phyloP scores from a whole-genome alignment of 2,888 invertebrate species.

The Carabus problematicus region DNA sequence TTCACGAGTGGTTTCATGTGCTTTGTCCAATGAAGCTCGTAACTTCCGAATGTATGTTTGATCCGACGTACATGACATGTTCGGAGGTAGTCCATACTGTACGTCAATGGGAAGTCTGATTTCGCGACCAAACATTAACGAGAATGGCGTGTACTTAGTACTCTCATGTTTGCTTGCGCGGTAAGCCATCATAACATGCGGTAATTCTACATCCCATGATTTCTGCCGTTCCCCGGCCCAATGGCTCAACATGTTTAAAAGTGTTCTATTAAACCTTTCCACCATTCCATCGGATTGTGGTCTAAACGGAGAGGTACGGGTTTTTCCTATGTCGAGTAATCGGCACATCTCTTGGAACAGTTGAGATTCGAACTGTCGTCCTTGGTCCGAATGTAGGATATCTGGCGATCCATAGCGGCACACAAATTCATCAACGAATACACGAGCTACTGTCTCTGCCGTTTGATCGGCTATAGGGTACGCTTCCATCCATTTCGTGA shows the following conservation, averaged over 20 bases:
- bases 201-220: conserved; percentile 22
- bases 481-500: conserved; percentile 33
- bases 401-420: conserved; percentile 43
- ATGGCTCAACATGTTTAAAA: conserved; percentile 33
- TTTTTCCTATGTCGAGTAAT: conserved; percentile 44
- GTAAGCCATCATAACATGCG: conserved; percentile 29
- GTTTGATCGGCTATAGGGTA: conserved; percentile 44
- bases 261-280: conserved; percentile 45
- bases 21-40: conserved; percentile 9
- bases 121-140: conserved; percentile 27
- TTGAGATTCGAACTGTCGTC: conserved; percentile 47
- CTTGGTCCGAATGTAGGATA: conserved; percentile 46
- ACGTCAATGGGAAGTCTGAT: conserved; percentile 13
- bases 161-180: conserved; percentile 18
- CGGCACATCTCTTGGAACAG: conserved; percentile 44
- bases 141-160: conserved; percentile 24
- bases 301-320: conserved; percentile 45
- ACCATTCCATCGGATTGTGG: conserved; percentile 47
- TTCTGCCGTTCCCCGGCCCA: conserved; percentile 26
- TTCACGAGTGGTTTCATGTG: conserved; percentile 1
- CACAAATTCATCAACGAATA: conserved; percentile 45
- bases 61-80: conserved; percentile 8
- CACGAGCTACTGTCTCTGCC: conserved; percentile 48
- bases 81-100: conserved; percentile 14
- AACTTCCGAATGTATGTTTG: conserved; percentile 9